These are phyloP conservation scores for Gari tellinella DNA, from an alignment of 2,888 invertebrate genomes.

Conservation along the genomic window DNA sequence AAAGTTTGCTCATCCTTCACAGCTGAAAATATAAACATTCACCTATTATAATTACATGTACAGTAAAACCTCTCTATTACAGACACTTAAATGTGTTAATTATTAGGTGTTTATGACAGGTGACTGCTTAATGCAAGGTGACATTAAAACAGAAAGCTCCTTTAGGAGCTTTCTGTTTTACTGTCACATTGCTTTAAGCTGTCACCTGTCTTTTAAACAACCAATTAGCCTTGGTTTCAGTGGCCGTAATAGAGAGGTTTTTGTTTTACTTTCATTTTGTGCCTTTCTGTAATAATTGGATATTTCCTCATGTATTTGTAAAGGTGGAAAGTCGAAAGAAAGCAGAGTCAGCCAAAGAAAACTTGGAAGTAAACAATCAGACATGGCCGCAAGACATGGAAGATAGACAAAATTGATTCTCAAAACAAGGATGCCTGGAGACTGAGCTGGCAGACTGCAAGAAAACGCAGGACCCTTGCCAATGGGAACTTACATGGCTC, in stretches of 20 bases:
- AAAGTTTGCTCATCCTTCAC: conserved; percentile 39
- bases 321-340: background rate
- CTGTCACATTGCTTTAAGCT: no score
- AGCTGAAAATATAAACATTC: conserved; percentile 21
- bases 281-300: background rate
- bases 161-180: no score
- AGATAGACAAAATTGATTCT: background rate
- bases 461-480: background rate
- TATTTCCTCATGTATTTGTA: background rate
- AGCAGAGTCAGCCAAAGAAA: background rate
- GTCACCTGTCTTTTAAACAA: no score
- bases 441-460: background rate
- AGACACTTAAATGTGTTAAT: no score
- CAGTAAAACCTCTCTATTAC: no score
- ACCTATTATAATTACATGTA: no score
- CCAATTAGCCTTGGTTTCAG: no score
- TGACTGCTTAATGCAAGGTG: no score
- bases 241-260: no score
- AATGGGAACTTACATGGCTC: background rate
- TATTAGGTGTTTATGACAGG: no score
- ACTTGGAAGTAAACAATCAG: background rate
- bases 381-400: conserved; percentile 1
- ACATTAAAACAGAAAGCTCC: no score
- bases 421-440: background rate
- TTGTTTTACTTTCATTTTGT: no score